Percentiles rank a stretch among this genome's conserved stretches.
Conservation (phyloP, 64 coral and sea anemone genomes). For the Montipora sp. region DNA sequence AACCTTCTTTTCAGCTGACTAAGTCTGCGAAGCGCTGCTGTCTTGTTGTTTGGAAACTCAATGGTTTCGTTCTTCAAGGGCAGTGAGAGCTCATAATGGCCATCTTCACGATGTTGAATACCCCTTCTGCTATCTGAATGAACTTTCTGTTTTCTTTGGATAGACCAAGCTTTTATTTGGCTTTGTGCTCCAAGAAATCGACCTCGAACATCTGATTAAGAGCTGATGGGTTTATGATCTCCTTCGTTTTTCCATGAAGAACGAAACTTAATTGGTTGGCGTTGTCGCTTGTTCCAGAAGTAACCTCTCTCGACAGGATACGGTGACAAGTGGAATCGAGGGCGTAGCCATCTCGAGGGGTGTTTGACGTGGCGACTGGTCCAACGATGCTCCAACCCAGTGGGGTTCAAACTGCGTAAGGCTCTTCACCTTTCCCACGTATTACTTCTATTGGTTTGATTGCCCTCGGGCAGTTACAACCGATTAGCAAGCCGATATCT, state of each 20-base stretch:
- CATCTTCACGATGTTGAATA: background rate
- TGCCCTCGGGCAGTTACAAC: slow-evolving; percentile 83
- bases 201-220: slow-evolving; percentile 29
- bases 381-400: slow-evolving; percentile 81
- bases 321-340: background rate
- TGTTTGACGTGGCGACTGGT: slow-evolving; percentile 23
- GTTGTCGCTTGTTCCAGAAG: background rate
- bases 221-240: slow-evolving; percentile 35
- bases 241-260: slow-evolving; percentile 23
- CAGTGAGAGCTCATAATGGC: slow-evolving; percentile 72
- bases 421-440: slow-evolving; percentile 53
- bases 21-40: slow-evolving; percentile 9
- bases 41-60: slow-evolving; percentile 36
- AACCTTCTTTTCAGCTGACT: slow-evolving; percentile 50
- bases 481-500: slow-evolving; percentile 65
- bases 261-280: background rate
- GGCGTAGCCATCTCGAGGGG: background rate
- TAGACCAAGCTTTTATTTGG: background rate
- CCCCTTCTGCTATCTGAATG: slow-evolving; percentile 3
- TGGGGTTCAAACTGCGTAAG: slow-evolving; percentile 74
- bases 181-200: slow-evolving; percentile 47
- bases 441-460: slow-evolving; percentile 78
- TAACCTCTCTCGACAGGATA: background rate
- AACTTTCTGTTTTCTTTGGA: slow-evolving; percentile 49
- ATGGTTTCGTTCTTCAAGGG: slow-evolving; percentile 6